Conservation (phyloP, 1,140 invertebrate species). For the Papilio aristodemus region DNA sequence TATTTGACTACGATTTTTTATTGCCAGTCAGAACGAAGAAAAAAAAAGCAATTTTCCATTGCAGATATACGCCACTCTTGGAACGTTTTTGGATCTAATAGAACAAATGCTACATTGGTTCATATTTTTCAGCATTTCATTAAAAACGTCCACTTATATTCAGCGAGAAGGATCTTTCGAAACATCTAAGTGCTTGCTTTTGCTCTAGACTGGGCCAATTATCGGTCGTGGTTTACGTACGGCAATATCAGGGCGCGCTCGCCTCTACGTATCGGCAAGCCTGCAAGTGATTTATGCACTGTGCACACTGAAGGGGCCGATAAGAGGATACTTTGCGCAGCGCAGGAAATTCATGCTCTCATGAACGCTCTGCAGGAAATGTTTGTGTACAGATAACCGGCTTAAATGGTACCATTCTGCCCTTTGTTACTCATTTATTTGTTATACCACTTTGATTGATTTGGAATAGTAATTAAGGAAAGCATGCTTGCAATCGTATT, state of each 20-base stretch:
- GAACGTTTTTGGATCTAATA: too few species aligned
- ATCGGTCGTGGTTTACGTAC: constrained; percentile 22
- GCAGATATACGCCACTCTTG: too few species aligned
- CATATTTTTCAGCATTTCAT: neutral
- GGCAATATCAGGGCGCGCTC: constrained; percentile 21
- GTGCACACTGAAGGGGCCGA: constrained; percentile 43
- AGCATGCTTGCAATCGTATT: too few species aligned
- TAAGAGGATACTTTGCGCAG: constrained; percentile 40
- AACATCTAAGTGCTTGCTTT: constrained; percentile 9
- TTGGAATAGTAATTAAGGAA: too few species aligned
- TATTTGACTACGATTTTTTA: too few species aligned
- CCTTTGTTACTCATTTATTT: neutral
- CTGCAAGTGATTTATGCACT: constrained; percentile 46
- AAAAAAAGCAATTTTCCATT: too few species aligned
- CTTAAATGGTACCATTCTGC: constrained; percentile 1
- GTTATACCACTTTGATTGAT: neutral
- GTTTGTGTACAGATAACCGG: constrained; percentile 27
- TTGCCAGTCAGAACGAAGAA: too few species aligned
- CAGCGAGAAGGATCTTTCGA: neutral
- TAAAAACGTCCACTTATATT: neutral
- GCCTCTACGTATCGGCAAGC: constrained; percentile 36
- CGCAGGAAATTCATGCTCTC: constrained; percentile 39
- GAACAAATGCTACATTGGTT: too few species aligned
- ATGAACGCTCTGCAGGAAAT: constrained; percentile 40
- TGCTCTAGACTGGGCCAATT: constrained; percentile 23